These are phyloP conservation scores for Drosophila macrospina DNA, from an alignment of 2,888 invertebrate species.

Conservation along the genomic window DNA sequence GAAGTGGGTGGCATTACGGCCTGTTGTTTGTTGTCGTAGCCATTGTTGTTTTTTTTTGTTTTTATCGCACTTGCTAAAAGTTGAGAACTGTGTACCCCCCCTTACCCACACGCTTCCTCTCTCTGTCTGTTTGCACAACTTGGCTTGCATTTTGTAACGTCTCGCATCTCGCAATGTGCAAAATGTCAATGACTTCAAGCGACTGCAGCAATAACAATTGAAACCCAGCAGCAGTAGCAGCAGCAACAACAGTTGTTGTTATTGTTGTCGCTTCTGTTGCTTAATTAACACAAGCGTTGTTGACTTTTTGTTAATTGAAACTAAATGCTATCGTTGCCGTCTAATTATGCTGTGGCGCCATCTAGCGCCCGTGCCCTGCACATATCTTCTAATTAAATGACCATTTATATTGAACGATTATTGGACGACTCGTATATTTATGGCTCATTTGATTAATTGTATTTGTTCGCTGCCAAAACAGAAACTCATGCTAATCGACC, in stretches of 20 bases:
- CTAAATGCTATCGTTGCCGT: conserved; percentile 61
- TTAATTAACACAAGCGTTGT: conserved; percentile 60
- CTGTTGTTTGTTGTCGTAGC: conserved; percentile 1
- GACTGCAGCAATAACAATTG: conserved; percentile 33
- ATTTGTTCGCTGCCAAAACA: conserved; percentile 31
- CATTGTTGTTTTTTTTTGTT: conserved; percentile 3
- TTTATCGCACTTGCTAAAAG: conserved; percentile 48
- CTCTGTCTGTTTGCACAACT: conserved; percentile 56
- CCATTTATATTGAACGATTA: conserved; percentile 59
- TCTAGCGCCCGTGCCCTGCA: conserved; percentile 48
- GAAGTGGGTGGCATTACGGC: conserved; percentile 34
- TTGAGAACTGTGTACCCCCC: conserved; percentile 20
- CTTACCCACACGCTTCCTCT: neutral
- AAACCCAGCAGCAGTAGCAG: conserved; percentile 3
- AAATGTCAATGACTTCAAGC: conserved; percentile 73
- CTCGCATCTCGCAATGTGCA: conserved; percentile 54
- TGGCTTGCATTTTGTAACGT: conserved; percentile 59
- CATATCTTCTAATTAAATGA: conserved; percentile 25
- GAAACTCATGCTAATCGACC: conserved; percentile 40
- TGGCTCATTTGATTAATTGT: conserved; percentile 72
- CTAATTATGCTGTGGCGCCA: conserved; percentile 75
- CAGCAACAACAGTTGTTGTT: conserved; percentile 7
- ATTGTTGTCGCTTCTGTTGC: conserved; percentile 37
- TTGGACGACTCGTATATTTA: conserved; percentile 44
- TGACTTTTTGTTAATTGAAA: conserved; percentile 70